A percentile compares a stretch with the other conserved stretches of the same genome.
Conservation (phyloP, 2,888 invertebrate genomes). For the Lydus trimaculatus region DNA sequence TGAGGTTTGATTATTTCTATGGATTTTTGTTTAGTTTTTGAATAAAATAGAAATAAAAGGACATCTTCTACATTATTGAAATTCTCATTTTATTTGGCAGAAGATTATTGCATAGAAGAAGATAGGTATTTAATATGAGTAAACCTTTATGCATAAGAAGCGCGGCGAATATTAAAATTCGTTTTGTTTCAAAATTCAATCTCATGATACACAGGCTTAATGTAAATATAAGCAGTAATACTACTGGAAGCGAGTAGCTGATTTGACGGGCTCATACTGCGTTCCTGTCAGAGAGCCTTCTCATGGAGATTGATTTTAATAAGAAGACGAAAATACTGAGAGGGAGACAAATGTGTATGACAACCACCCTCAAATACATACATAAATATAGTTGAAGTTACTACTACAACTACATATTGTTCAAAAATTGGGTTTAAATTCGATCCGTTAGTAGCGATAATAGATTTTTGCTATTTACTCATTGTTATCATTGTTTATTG, state of each 20-base stretch:
- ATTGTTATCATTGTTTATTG: slow-evolving; percentile 18
- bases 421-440: slow-evolving; percentile 1
- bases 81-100: slow-evolving; percentile 14
- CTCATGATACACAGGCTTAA: slow-evolving; percentile 55
- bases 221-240: slow-evolving; percentile 58
- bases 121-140: slow-evolving; percentile 52
- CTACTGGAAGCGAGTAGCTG: slow-evolving; percentile 43
- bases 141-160: slow-evolving; percentile 54
- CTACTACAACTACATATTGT: neutral
- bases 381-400: neutral
- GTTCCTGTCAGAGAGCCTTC: slow-evolving; percentile 45
- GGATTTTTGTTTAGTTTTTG: too few species aligned
- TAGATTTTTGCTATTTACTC: neutral
- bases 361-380: slow-evolving; percentile 9
- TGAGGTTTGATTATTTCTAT: neutral
- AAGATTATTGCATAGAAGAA: slow-evolving; percentile 19
- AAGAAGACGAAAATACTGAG: slow-evolving; percentile 48
- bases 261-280: slow-evolving; percentile 54
- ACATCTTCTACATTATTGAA: neutral
- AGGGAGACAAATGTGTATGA: slow-evolving; percentile 41
- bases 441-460: neutral
- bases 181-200: slow-evolving; percentile 60
- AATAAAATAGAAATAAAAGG: too few species aligned
- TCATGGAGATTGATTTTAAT: slow-evolving; percentile 55
- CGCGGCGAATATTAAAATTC: slow-evolving; percentile 58